Evolutionary conservation across 2,888 invertebrate genomes (phyloP), one percentile per base, ranked within the genome.

Genomic region (Eurytoma californica): DNA sequence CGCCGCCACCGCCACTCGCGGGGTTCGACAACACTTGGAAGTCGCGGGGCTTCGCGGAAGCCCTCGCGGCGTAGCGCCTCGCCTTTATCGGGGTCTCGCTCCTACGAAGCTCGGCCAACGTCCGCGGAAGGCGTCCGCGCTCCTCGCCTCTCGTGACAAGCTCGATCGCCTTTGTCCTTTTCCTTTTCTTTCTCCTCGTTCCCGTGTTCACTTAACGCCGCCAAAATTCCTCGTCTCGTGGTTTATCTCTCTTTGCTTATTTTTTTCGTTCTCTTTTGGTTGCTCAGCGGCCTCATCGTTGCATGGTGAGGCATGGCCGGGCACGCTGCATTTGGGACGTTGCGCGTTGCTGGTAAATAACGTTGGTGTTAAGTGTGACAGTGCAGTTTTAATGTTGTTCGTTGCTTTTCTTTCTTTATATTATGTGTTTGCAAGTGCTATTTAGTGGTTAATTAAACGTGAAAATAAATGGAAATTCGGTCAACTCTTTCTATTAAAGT

Each of bases 21-120:
- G 84, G 83, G 87, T 86, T 88, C 88, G 87, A 88, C 87, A 88
- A 88, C 88, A 87, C 86, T 83, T 76, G 83, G 80, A 78, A 18
- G 18, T 87, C 86, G 83, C 82, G 78, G 78, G 89, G 86, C 83
- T 89, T 89, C 88, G 79, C 76, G 82, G 87, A 88, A 88, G 87
- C 88, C 89, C 84, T 83, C 85, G 82, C 78, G 83, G 82, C 58
- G 66, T 58, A 4, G 20, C 14, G 47, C 3, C 20, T 28, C 49
- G 49, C 49, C 16, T 4, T 5, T 39, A 39, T 39, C 39, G 60
- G 13, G 20, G 47, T 60, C n/a, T 9, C 24, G 20, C 24, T 49
- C 49, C n/a, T 39, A 61, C 7, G 49, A n/a, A 47, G 58, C 58
- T 58, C n/a, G 49, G 61, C 24, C 72, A 66, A 30, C 51, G 47